Evolutionary conservation across 2,113 vertebrate genomes (phyloP), one percentile per base, ranked within the genome.

Genomic region (Scopus umbretta): DNA sequence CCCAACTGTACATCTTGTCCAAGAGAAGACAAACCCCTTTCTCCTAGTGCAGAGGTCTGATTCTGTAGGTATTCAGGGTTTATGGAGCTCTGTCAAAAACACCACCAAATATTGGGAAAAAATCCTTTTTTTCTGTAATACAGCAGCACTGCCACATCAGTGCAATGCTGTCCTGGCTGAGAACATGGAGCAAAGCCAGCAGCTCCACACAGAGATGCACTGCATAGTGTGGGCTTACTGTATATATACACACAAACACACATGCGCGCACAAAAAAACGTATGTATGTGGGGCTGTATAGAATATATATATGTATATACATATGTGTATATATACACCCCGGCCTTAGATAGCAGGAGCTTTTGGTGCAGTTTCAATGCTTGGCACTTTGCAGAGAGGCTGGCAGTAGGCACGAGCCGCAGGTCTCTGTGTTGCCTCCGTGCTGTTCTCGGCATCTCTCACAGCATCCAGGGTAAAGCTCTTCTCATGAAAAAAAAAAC

Each of bases 331-430:
- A 22, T n/a, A 27, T n/a, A 40, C 8, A 10, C 29, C 61, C 70
- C 36, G 32, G 55, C 25, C 50, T 73, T 42, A 79, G 38, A 29
- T 0, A 56, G 47, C n/a, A 59, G 62, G 40, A 72, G 26, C 58
- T 38, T 80, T 36, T 52, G 55, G 9, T 34, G 42, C 42, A 62
- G n/a, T 58, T 75, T 67, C 55, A 81, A 36, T 6, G 27, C 32
- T 27, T 7, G 2, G 34, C 21, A 26, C 22, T 80, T 65, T 30
- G 42, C 42, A 78, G 47, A 49, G 16, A 61, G 27, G 23, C 6
- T 73, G 45, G 49, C 5, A 15, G 58, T 66, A 80, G n/a, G 19
- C n/a, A 66, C 0, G 0, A 15, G 38, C 32, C 10, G 5, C 1
- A 7, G 15, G 16, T 74, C 56, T 50, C 85, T 38, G 8, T 36